These are phyloP conservation scores for Melipona beecheii DNA, from an alignment of 2,888 invertebrate species.

Conservation along the genomic window DNA sequence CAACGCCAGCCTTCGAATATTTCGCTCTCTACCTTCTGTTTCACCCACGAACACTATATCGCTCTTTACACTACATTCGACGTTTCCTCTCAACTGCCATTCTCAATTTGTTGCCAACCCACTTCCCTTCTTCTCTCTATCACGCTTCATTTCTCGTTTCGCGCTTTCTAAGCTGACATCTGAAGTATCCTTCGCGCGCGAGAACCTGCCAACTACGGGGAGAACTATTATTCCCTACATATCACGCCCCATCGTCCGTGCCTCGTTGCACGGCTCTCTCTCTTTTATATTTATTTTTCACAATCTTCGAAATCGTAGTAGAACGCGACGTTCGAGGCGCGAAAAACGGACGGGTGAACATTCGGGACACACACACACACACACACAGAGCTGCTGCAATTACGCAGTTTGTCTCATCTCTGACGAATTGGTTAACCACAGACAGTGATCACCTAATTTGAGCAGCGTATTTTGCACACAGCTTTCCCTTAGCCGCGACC, in stretches of 20 bases:
- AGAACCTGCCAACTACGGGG: not conserved
- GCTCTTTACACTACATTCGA: constrained; percentile 42
- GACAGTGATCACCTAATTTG: constrained; percentile 38
- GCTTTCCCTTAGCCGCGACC: constrained; percentile 7
- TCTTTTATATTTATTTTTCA: not conserved
- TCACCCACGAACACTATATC: constrained; percentile 27
- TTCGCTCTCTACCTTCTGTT: constrained; percentile 15
- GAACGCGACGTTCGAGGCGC: no score
- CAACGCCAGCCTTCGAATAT: not conserved
- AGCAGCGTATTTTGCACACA: constrained; percentile 30
- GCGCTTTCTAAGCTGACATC: constrained; percentile 18
- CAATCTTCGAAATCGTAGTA: not conserved
- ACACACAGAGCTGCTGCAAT: not conserved
- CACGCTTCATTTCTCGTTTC: constrained; percentile 36
- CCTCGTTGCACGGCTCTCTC: not conserved
- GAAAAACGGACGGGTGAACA: no score
- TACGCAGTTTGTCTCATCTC: not conserved
- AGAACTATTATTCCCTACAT: not conserved
- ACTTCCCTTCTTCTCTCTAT: constrained; percentile 1
- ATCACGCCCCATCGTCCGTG: not conserved
- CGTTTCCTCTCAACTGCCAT: constrained; percentile 39
- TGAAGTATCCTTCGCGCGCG: constrained; percentile 6
- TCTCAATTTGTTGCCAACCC: constrained; percentile 38
- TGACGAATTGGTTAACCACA: constrained; percentile 23
- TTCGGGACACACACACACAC: no score